These are phyloP conservation scores for Dryoscopus gambensis DNA, from an alignment of 2,113 vertebrate species.

Conservation along the genomic window DNA sequence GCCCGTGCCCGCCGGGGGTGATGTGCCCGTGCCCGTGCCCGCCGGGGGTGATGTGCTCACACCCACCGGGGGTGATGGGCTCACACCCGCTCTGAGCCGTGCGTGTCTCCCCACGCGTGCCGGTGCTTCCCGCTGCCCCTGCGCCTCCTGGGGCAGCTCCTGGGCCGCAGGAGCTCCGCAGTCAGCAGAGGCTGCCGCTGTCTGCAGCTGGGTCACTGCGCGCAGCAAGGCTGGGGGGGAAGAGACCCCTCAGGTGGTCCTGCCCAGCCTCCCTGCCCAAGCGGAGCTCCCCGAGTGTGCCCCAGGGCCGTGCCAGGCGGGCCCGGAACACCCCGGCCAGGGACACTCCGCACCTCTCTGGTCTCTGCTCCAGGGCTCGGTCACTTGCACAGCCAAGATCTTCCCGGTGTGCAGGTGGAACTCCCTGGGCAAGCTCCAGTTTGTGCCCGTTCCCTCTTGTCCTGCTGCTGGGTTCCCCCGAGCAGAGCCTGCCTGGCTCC, in stretches of 20 bases:
- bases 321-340: not conserved
- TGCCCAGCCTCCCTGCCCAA: not conserved
- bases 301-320: not conserved
- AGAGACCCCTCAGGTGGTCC: not conserved
- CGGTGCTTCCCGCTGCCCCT: no score
- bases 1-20: no score
- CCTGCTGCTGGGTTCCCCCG: not conserved
- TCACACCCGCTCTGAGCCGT: not conserved
- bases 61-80: rapidly evolving
- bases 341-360: not conserved
- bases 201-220: not conserved
- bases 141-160: not conserved
- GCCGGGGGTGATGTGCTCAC: rapidly evolving
- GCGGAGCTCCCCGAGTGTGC: no score
- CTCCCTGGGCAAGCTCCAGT: not conserved
- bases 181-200: rapidly evolving
- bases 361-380: not conserved
- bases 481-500: not conserved
- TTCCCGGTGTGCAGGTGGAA: not conserved
- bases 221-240: not conserved
- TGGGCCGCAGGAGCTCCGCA: rapidly evolving
- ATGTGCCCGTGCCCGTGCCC: no score
- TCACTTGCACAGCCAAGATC: not conserved
- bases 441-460: not conserved
- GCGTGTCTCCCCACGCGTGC: rapidly evolving